Evolutionary conservation across 2,113 vertebrate species (phyloP).

Genomic region (Nothoprocta pentlandii): DNA sequence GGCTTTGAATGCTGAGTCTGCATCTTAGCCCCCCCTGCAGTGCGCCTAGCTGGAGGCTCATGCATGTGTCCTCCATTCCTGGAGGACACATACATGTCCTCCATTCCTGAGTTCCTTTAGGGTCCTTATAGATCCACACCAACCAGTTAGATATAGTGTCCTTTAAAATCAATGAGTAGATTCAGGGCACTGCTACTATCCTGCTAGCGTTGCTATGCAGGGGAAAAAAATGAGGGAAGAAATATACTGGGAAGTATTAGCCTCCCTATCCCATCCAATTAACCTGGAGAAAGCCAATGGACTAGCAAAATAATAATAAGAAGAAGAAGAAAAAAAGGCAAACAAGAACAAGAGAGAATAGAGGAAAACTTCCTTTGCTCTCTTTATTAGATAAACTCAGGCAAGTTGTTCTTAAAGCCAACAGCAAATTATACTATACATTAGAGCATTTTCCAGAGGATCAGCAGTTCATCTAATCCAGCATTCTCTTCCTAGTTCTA

Average conservation of each 20-base stretch:
- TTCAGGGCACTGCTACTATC: not conserved
- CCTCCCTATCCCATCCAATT: not conserved
- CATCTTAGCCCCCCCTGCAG: not conserved
- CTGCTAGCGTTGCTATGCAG: not conserved
- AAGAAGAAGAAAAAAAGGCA: not conserved
- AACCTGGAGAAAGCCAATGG: not conserved
- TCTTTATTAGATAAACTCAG: not conserved
- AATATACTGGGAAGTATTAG: not conserved
- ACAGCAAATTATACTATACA: not conserved
- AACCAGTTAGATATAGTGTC: not conserved
- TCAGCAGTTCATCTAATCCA: slow-evolving; percentile 17
- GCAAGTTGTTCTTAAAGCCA: not conserved
- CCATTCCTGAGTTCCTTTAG: not conserved
- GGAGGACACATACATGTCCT: not conserved
- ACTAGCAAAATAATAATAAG: not conserved
- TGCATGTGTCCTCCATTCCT: not conserved
- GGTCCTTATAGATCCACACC: not conserved
- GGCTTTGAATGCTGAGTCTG: not conserved
- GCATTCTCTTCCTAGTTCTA: slow-evolving; percentile 24
- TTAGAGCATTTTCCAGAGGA: slow-evolving; percentile 41
- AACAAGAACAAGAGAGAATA: not conserved
- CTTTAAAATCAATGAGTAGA: slow-evolving; percentile 15
- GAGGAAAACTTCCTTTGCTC: not conserved
- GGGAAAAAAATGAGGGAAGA: not conserved
- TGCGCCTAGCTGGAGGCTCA: not conserved